Evolutionary conservation across 2,888 invertebrate species (phyloP).

Genomic region (Endomychus coccineus): DNA sequence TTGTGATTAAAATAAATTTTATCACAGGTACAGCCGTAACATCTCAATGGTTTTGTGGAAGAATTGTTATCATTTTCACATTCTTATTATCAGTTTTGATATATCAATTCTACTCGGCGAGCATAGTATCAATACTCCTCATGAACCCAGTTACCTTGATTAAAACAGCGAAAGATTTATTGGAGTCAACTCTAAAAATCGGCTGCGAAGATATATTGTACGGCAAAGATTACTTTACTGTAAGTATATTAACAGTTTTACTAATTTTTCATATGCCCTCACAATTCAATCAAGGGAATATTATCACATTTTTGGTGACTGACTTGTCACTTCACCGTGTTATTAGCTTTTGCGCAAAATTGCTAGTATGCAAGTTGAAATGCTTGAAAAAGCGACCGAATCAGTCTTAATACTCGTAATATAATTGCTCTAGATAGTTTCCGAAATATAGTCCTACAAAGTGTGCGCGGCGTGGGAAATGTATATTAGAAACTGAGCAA

Average conservation of each 20-base stretch:
- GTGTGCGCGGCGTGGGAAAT: no score
- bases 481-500: no score
- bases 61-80: slow-evolving; percentile 29
- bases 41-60: slow-evolving; percentile 28
- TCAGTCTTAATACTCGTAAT: no score
- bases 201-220: slow-evolving; percentile 47
- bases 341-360: no score
- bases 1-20: no score
- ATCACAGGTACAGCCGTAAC: slow-evolving; percentile 26
- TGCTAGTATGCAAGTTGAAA: no score
- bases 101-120: slow-evolving; percentile 62
- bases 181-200: slow-evolving; percentile 50
- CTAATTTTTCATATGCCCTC: background rate
- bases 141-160: slow-evolving; percentile 55
- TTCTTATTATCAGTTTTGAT: slow-evolving; percentile 40
- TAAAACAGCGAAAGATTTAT: slow-evolving; percentile 49
- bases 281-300: background rate
- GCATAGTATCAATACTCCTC: slow-evolving; percentile 56
- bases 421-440: no score
- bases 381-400: no score
- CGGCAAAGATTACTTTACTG: slow-evolving; percentile 52
- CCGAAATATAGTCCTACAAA: no score
- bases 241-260: slow-evolving; percentile 12
- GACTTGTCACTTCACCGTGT: no score
- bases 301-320: slow-evolving; percentile 6